Evolutionary conservation across 2,888 invertebrate species (phyloP).

Genomic region (Cetonia aurata): DNA sequence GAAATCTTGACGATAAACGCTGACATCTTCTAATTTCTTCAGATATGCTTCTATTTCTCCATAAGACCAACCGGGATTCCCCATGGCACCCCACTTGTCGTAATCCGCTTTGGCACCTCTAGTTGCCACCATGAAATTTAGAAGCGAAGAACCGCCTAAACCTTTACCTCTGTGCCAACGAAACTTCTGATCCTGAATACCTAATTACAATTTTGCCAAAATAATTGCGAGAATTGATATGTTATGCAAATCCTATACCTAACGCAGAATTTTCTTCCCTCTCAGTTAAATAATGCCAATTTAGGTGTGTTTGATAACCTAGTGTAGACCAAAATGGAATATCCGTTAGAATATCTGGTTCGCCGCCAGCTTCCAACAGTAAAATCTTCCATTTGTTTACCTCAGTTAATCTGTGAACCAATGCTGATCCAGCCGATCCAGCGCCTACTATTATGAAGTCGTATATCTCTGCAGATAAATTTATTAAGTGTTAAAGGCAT

Average conservation of each 20-base stretch:
- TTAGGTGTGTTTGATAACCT: constrained; percentile 70
- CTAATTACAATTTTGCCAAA: not conserved
- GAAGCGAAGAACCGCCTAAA: constrained; percentile 82
- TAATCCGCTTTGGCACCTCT: constrained; percentile 79
- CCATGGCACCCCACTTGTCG: constrained; percentile 82
- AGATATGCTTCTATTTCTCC: constrained; percentile 79
- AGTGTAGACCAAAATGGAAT: constrained; percentile 69
- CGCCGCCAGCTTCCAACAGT: constrained; percentile 74
- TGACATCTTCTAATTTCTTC: constrained; percentile 75
- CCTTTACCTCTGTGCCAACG: constrained; percentile 83
- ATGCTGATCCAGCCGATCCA: constrained; percentile 77
- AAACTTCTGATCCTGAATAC: constrained; percentile 61
- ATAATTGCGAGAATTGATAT: not conserved
- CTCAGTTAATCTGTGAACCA: constrained; percentile 78
- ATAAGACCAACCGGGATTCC: constrained; percentile 81
- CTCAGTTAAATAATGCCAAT: constrained; percentile 73
- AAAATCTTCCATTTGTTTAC: constrained; percentile 72
- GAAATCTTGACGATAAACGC: constrained; percentile 59
- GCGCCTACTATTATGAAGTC: constrained; percentile 78
- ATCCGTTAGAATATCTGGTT: constrained; percentile 68
- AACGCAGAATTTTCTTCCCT: constrained; percentile 67
- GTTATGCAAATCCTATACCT: constrained; percentile 56
- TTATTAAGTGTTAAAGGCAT: too few species aligned
- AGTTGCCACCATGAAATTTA: constrained; percentile 86
- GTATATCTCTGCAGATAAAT: constrained; percentile 61